Percentiles rank a stretch among this genome's conserved stretches.
phyloP scores from a whole-genome alignment of 2,888 invertebrate genomes.

The Sminthurides aquaticus region DNA sequence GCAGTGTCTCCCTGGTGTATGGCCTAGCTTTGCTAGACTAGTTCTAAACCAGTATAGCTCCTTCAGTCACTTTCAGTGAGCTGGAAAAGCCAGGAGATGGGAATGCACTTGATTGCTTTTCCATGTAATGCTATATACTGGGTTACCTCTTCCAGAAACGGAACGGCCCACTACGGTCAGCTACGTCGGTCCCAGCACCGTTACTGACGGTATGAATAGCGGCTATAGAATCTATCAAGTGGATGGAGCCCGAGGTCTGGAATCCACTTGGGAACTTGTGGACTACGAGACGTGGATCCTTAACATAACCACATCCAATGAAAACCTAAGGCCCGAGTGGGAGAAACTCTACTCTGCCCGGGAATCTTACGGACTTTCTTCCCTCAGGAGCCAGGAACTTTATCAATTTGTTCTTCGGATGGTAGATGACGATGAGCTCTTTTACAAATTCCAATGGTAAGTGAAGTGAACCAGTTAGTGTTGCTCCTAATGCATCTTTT shows the following conservation, averaged over 20 bases:
- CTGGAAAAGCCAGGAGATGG: too few species aligned
- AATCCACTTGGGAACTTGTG: conserved; percentile 45
- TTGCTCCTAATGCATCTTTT: too few species aligned
- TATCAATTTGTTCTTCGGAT: conserved; percentile 56
- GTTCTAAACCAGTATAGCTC: too few species aligned
- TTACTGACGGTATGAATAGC: conserved; percentile 62
- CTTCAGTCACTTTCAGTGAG: too few species aligned
- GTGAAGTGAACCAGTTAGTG: not conserved
- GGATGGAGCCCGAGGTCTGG: conserved; percentile 49
- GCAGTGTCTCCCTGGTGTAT: too few species aligned
- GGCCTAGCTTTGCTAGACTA: too few species aligned
- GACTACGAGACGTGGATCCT: conserved; percentile 65
- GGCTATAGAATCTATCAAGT: conserved; percentile 63
- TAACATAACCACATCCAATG: conserved; percentile 66
- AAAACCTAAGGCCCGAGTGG: conserved; percentile 58
- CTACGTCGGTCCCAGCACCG: conserved; percentile 58
- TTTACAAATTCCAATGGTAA: conserved; percentile 42
- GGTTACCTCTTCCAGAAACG: too few species aligned
- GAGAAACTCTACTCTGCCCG: conserved; percentile 64
- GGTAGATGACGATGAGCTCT: conserved; percentile 52
- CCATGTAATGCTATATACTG: too few species aligned
- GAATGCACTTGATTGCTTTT: too few species aligned
- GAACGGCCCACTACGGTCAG: conserved; percentile 51
- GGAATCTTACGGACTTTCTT: conserved; percentile 57
- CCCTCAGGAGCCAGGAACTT: conserved; percentile 58